These are phyloP conservation scores for Criorhina ranunculi DNA, from an alignment of 2,888 invertebrate genomes.

Conservation along the genomic window DNA sequence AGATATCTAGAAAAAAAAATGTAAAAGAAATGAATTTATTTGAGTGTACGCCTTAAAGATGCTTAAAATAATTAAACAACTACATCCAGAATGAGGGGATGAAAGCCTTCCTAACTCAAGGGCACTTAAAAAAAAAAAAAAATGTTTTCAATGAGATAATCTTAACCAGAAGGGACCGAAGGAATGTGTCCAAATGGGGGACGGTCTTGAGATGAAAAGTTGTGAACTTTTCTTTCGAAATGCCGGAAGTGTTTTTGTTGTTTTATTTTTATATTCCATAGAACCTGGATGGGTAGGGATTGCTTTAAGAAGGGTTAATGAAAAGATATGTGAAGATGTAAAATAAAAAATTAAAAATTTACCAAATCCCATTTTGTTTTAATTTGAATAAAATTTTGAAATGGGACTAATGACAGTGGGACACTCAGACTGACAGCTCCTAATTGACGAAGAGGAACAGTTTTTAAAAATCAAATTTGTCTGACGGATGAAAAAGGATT, in stretches of 20 bases:
- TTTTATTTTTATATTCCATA: neutral
- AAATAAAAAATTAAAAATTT: neutral
- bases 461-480: conserved; percentile 2
- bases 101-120: neutral
- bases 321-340: conserved; percentile 18
- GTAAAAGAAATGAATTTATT: conserved; percentile 17
- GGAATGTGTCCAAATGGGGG: conserved; percentile 12
- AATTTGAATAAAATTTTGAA: conserved; percentile 3
- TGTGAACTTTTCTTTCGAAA: conserved; percentile 9
- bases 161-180: conserved; percentile 2
- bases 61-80: conserved; percentile 39
- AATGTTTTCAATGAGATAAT: conserved; percentile 33
- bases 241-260: conserved; percentile 6
- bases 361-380: neutral
- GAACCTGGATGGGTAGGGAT: too few species aligned
- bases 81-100: neutral
- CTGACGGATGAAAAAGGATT: neutral
- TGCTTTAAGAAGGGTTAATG: conserved; percentile 26
- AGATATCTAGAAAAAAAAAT: conserved; percentile 88
- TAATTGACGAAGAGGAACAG: neutral
- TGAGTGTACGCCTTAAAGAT: conserved; percentile 1
- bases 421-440: conserved; percentile 2
- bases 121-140: too few species aligned
- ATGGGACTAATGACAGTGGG: conserved; percentile 3
- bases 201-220: neutral